Conservation (phyloP, 2,797 vertebrate genomes). For the Halcyon badia region DNA sequence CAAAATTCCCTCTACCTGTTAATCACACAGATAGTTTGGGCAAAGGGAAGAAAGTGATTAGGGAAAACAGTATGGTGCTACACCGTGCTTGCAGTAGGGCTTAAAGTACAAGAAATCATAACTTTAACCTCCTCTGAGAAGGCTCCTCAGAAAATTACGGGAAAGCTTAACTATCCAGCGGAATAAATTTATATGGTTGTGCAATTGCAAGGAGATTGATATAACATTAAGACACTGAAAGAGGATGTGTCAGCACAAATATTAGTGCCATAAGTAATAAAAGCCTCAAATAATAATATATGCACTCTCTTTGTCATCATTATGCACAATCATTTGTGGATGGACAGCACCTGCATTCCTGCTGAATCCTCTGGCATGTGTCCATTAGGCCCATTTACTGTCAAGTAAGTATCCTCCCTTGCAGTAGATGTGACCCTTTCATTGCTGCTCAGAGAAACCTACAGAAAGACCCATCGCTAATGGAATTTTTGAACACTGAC, state of each 20-base stretch:
- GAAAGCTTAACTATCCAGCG: not conserved
- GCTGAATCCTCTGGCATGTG: constrained; percentile 20
- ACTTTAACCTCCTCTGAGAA: not conserved
- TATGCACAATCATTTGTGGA: not conserved
- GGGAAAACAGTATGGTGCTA: not conserved
- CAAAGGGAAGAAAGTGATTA: not conserved
- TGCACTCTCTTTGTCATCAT: not conserved
- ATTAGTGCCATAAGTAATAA: constrained; percentile 30
- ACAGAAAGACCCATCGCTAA: not conserved
- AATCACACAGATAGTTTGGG: not conserved
- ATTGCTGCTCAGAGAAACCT: constrained; percentile 43
- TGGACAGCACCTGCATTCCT: constrained; percentile 11
- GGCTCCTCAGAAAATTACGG: not conserved
- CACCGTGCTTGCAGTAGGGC: not conserved
- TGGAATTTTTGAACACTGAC: not conserved
- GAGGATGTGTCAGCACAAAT: constrained; percentile 30
- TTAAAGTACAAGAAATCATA: not conserved
- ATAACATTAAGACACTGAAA: not conserved
- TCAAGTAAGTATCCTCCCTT: constrained; percentile 18
- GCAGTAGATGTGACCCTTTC: not conserved
- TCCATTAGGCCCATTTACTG: constrained; percentile 57
- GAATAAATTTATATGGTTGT: not conserved
- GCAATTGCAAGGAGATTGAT: not conserved
- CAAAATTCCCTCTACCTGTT: not conserved
- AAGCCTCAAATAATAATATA: constrained; percentile 13